phyloP scores from a whole-genome alignment of 1,140 invertebrate genomes.

The Lucilia cuprina region DNA sequence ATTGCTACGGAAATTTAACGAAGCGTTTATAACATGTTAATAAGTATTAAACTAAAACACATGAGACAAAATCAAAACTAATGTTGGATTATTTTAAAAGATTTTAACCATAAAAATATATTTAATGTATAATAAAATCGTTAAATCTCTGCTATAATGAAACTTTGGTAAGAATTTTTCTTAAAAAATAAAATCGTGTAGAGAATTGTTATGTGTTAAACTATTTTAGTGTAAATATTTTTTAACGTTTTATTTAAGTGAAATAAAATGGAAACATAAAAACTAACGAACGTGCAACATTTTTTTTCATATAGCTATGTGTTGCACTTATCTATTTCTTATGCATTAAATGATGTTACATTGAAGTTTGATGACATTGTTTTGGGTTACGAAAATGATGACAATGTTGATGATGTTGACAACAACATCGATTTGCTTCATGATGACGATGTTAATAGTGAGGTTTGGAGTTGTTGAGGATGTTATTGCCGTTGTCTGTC shows the following conservation, averaged over 20 bases:
- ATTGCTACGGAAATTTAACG: no score
- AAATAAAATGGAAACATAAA: conserved; percentile 1
- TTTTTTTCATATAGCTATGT: background rate
- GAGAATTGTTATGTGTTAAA: background rate
- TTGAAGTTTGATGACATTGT: conserved; percentile 34
- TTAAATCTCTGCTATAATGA: no score
- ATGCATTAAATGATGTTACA: conserved; percentile 12
- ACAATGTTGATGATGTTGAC: background rate
- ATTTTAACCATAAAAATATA: no score
- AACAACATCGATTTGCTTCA: background rate
- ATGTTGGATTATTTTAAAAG: no score
- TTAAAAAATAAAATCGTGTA: background rate
- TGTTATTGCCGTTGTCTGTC: background rate
- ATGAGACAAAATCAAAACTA: no score
- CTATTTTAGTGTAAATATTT: background rate
- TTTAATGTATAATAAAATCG: no score
- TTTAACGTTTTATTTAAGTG: background rate
- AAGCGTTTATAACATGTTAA: no score
- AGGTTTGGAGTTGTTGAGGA: background rate
- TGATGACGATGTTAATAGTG: background rate
- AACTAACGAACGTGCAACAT: background rate
- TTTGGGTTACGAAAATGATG: conserved; percentile 24
- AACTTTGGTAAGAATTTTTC: no score
- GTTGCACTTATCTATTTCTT: background rate
- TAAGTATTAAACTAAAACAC: no score